Conservation (phyloP, 1,140 invertebrate species). For the Hypsibius dujardini region DNA sequence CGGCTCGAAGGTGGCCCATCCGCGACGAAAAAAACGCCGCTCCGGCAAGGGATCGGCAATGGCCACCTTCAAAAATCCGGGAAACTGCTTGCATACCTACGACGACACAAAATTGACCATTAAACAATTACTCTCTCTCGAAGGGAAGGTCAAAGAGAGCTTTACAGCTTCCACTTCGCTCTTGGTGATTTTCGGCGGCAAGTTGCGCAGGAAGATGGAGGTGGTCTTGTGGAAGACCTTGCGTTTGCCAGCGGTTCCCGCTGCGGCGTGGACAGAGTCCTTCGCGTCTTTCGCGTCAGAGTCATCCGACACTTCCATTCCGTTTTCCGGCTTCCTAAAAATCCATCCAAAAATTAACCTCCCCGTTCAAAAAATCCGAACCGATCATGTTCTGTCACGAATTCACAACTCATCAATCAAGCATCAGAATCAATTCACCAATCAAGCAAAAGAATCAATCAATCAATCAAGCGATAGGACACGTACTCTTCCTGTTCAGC, state of each 20-base stretch:
- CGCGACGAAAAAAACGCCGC: conserved; percentile 76
- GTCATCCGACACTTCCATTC: conserved; percentile 23
- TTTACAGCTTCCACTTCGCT: conserved; percentile 84
- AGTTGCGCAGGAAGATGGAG: conserved; percentile 85
- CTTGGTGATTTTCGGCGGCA: conserved; percentile 85
- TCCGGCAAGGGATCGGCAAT: conserved; percentile 91
- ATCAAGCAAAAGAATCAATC: neutral
- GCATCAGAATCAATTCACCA: neutral
- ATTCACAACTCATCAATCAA: neutral
- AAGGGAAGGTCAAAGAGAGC: conserved; percentile 21
- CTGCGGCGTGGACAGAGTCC: conserved; percentile 5
- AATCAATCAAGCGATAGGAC: conserved; percentile 31
- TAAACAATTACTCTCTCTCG: neutral
- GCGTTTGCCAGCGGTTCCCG: conserved; percentile 25
- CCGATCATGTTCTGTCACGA: neutral
- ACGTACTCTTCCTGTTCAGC: conserved; percentile 33
- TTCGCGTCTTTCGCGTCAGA: conserved; percentile 21
- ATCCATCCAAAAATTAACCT: neutral
- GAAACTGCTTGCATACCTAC: conserved; percentile 78
- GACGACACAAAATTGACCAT: conserved; percentile 24
- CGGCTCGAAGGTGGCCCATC: conserved; percentile 92
- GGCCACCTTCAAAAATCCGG: conserved; percentile 84
- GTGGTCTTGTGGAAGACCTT: conserved; percentile 65
- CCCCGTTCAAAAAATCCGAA: neutral
- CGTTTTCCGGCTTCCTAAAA: conserved; percentile 34